Evolutionary conservation across 2,797 vertebrate genomes (phyloP), one percentile per base, ranked within the genome.

Genomic region (Rhabdophis nuchalis): DNA sequence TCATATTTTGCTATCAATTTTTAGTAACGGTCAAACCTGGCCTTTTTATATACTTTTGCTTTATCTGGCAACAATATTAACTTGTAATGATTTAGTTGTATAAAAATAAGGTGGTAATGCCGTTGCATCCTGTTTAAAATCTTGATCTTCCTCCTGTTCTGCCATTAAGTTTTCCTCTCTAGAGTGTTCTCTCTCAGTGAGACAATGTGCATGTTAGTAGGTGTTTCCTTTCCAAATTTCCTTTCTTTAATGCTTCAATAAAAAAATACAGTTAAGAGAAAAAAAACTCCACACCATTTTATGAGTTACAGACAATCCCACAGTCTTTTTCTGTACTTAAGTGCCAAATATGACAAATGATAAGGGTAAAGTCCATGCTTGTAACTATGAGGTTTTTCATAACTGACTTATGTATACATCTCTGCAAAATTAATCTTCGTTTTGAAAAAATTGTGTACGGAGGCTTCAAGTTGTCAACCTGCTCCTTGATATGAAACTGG

Each of bases 401-500:
- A 89, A 41, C 23, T 32, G 25, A 54, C 32, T 56, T 82, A 25
- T 46, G 20, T 53, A 0, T 53, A 50, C 36, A 54, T 52, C 14
- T 54, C 58, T 91, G 14, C 77, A 50, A 41, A 72, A 52, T 82
- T 16, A 14, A 13, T 72, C 32, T 52, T 53, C 29, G 92, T 85
- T 56, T 46, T 92, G 54, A 90, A 56, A 77, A 85, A 18, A 88
- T 29, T 91, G 29, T 77, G 36, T 8, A 0, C 56, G 29, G 7
- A 91, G 95, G 77, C 96, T 86, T 90, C 93, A 90, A 68, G 92
- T 92, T 94, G 88, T 85, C 91, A 36, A 90, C 92, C 56, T 90
- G 93, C 88, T 93, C 91, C 93, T 94, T 46, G 9, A 82, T 82
- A 25, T 46, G 91, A 92, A 90, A 50, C 89, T 94, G 92, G 85